Evolutionary conservation across 2,888 invertebrate genomes (phyloP), one percentile per base, ranked within the genome.

Genomic region (Mechanitis mazaeus): DNA sequence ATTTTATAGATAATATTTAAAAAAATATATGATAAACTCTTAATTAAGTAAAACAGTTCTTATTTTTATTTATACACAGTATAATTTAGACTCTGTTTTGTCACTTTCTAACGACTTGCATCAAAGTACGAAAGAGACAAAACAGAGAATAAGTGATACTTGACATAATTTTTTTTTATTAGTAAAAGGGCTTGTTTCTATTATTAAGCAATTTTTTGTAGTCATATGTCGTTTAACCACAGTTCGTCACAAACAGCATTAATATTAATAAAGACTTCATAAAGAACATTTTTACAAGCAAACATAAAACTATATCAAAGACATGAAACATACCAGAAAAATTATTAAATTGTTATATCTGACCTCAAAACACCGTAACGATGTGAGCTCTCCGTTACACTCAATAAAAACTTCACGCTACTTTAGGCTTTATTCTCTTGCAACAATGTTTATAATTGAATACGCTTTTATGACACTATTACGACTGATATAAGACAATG

Each of bases 401-500:
- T 56, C 53, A 54, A 63, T 65, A 54, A 59, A 61, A 62, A 63
- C 35, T 60, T 63, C 45, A 60, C 33, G 65, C 64, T 56, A 56
- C 53, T 60, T 57, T 62, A 57, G 45, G n/a, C 60, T 65, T 65
- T 63, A 61, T 57, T 20, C 54, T 3, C 31, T 28, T 9, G 57
- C 54, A 63, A 63, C 65, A 57, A 63, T 65, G 63, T 63, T 57
- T 45, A 50, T 64, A 63, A 63, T 65, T 61, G 63, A 61, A 65
- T 65, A 56, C 46, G 9, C 46, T 56, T 65, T 63, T 59, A 62
- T 46, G 45, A 56, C 31, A 50, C 31, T 50, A 31, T 50, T 54
- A 46, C 5, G 33, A 56, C 33, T 38, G 12, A n/a, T 62, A 59
- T 11, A 35, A 35, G 53, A 50, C 53, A 58, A 35, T 56, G 20